These are phyloP conservation scores for Torymus tubicola DNA, from an alignment of 2,888 invertebrate genomes.

Conservation along the genomic window DNA sequence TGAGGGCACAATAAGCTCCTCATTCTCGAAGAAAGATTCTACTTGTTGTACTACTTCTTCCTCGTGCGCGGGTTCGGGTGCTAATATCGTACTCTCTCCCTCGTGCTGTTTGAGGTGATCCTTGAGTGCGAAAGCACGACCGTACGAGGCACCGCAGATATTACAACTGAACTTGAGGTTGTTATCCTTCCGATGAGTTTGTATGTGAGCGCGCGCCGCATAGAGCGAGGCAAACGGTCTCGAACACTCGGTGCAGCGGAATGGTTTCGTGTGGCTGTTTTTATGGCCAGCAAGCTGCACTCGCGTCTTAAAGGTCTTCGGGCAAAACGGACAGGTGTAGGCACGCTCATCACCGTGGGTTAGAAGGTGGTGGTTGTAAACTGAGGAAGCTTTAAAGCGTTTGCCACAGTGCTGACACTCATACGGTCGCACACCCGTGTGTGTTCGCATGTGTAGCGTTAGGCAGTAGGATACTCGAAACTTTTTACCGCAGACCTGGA, in stretches of 20 bases:
- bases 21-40: slow-evolving; percentile 67
- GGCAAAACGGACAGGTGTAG: slow-evolving; percentile 86
- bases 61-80: slow-evolving; percentile 71
- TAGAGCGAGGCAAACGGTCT: slow-evolving; percentile 88
- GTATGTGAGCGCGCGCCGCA: slow-evolving; percentile 86
- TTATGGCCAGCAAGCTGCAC: slow-evolving; percentile 89
- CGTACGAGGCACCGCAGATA: slow-evolving; percentile 87
- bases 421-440: slow-evolving; percentile 87
- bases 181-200: slow-evolving; percentile 84
- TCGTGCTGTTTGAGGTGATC: slow-evolving; percentile 86
- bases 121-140: slow-evolving; percentile 84
- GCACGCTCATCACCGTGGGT: slow-evolving; percentile 87
- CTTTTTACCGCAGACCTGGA: slow-evolving; percentile 85
- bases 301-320: slow-evolving; percentile 88
- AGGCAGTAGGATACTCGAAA: slow-evolving; percentile 89
- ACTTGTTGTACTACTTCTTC: slow-evolving; percentile 70
- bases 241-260: slow-evolving; percentile 84
- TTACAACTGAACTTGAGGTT: slow-evolving; percentile 84
- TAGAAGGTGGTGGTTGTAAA: slow-evolving; percentile 86
- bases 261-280: slow-evolving; percentile 89
- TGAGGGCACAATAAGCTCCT: slow-evolving; percentile 65
- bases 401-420: slow-evolving; percentile 85
- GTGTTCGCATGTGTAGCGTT: slow-evolving; percentile 88
- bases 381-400: slow-evolving; percentile 87
- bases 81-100: slow-evolving; percentile 68